phyloP scores from a whole-genome alignment of 2,113 vertebrate genomes.

The Microtus pennsylvanicus region DNA sequence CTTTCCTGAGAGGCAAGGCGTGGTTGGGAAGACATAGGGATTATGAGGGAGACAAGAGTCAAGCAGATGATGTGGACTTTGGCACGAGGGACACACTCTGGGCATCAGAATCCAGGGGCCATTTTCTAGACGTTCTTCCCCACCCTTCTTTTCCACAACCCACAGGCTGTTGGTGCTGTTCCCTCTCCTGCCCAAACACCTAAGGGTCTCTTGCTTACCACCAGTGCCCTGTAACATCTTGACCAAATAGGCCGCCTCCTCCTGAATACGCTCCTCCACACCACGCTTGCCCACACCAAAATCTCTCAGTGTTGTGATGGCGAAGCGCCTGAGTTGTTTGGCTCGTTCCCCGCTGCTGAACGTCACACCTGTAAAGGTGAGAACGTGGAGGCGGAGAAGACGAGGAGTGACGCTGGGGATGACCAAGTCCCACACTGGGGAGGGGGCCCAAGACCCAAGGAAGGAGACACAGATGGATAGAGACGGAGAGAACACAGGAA shows the following conservation, averaged over 20 bases:
- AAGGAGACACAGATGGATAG: neutral
- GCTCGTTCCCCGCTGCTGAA: neutral
- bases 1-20: neutral
- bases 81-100: accelerated
- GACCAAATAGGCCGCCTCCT: neutral
- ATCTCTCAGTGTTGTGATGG: conserved; percentile 8
- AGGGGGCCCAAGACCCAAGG: neutral
- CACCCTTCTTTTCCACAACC: neutral
- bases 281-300: conserved; percentile 15
- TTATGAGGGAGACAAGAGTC: neutral
- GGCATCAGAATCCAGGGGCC: neutral
- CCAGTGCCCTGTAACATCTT: neutral
- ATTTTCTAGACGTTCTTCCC: accelerated
- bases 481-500: neutral
- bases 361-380: neutral
- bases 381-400: neutral
- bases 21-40: neutral
- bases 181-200: accelerated
- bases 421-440: neutral
- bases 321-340: conserved; percentile 2
- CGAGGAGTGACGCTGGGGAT: neutral
- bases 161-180: accelerated
- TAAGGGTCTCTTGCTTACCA: neutral
- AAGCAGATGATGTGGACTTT: neutral
- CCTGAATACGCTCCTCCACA: conserved; percentile 38